Conservation (phyloP, 2,888 invertebrate species). For the Bruchidius siliquastri region DNA sequence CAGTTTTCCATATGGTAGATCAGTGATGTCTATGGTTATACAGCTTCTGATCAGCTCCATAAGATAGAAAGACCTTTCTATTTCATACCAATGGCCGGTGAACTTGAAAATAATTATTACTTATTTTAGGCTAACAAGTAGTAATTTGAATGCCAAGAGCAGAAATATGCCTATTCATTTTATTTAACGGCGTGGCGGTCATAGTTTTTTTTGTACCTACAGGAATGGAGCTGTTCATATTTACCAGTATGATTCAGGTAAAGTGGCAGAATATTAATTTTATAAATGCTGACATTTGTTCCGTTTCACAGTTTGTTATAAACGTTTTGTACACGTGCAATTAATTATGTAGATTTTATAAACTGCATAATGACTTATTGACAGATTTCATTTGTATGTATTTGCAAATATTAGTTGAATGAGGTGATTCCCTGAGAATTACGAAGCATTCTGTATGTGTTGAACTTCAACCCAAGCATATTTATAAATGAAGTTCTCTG, state of each 20-base stretch:
- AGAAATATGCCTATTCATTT: no score
- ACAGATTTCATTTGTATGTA: neutral
- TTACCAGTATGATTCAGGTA: no score
- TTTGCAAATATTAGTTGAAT: neutral
- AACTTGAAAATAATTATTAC: slow-evolving; percentile 49
- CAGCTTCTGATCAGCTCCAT: slow-evolving; percentile 68
- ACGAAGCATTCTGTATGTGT: no score
- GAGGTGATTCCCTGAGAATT: neutral
- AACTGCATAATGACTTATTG: neutral
- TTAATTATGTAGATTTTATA: neutral
- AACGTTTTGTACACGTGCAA: neutral
- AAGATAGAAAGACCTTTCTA: slow-evolving; percentile 71
- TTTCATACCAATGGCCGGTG: slow-evolving; percentile 68
- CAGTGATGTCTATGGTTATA: slow-evolving; percentile 59
- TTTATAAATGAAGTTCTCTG: no score
- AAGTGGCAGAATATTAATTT: no score
- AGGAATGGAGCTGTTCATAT: no score
- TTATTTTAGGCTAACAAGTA: neutral
- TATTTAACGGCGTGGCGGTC: no score
- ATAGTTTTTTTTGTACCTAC: no score
- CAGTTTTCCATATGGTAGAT: slow-evolving; percentile 52
- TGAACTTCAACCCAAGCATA: no score
- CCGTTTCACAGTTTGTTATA: no score
- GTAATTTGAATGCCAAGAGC: no score
- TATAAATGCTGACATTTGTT: no score